Evolutionary conservation across 2,888 invertebrate genomes (phyloP), one percentile per base, ranked within the genome.

Genomic region (Andrena camellia): DNA sequence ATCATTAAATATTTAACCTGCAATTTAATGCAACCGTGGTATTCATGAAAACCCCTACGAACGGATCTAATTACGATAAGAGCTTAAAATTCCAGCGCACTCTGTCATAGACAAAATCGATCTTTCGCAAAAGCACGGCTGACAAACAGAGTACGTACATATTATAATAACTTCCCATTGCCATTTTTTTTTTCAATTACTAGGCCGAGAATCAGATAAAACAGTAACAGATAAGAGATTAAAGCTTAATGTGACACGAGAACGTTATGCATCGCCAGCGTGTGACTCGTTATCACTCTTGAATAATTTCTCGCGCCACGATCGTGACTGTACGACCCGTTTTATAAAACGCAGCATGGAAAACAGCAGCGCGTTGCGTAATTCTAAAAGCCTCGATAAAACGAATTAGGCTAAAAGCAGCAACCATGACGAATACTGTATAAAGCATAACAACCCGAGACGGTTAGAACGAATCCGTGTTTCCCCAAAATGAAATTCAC

Each of bases 131-230:
- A 26, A 10, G 10, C 20, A 23, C 7, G 23, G 26, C 26, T 13
- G 57, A 26, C 4, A 57, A 57, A 20, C 54, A 1, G 23, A 57
- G 3, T 23, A 20, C 3, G 10, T 57, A 23, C 23, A 10, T 26
- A 23, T 33, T n/a, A 33, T 20, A 62, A 35, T 62, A 60, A n/a
- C 31, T 4, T 2, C n/a, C n/a, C 5, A 0, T 13, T 26, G 17
- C 7, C 35, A 13, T 42, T 66, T 17, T 57, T 20, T 35, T 35
- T 73, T 33, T 66, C 4, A 64, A 73, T 66, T 73, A 73, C 63
- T 23, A 48, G 31, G n/a, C 7, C 10, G 6, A 8, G 5, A 7
- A 31, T 48, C 59, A 23, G 50, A 23, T 33, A 33, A 57, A 50
- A 60, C 42, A 29, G 10, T 2, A 7, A 23, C n/a, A 67, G 67